Evolutionary conservation across 2,113 vertebrate species (phyloP).

Genomic region (Triplophysa siluroides): DNA sequence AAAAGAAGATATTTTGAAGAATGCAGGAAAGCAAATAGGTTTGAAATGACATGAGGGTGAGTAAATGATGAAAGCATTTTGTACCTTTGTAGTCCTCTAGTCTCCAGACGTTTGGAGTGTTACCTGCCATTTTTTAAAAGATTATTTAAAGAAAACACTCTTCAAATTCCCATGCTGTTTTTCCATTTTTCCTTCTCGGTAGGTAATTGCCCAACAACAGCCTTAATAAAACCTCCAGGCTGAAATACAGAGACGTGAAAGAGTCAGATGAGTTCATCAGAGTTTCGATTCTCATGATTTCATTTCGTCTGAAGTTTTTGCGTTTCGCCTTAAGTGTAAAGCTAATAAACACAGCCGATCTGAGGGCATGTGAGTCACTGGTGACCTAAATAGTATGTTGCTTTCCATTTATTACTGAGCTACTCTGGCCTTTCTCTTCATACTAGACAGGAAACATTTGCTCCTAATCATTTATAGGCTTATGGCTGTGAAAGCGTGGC

Average conservation of each 20-base stretch:
- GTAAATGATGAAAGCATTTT: too few species aligned
- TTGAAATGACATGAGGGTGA: too few species aligned
- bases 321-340: neutral
- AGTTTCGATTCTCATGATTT: neutral
- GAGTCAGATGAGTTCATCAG: slow-evolving; percentile 20
- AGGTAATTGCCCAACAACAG: slow-evolving; percentile 29
- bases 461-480: slow-evolving; percentile 33
- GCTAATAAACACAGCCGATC: slow-evolving; percentile 15
- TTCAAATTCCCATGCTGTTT: neutral
- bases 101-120: neutral
- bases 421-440: slow-evolving; percentile 17
- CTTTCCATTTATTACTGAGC: slow-evolving; percentile 23
- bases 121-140: neutral
- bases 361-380: slow-evolving; percentile 6
- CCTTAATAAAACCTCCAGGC: neutral
- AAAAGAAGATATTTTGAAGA: too few species aligned
- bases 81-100: too few species aligned
- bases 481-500: slow-evolving; percentile 11
- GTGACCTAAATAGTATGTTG: slow-evolving; percentile 10
- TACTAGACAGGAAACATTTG: slow-evolving; percentile 19
- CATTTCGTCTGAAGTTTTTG: neutral
- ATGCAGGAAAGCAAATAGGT: too few species aligned
- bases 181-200: slow-evolving; percentile 14
- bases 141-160: slow-evolving; percentile 17
- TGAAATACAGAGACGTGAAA: slow-evolving; percentile 21